Percentiles rank a stretch among this genome's conserved stretches.
phyloP scores from a whole-genome alignment of 92 coral and sea anemone genomes.

The Zoanthus solanderi region DNA sequence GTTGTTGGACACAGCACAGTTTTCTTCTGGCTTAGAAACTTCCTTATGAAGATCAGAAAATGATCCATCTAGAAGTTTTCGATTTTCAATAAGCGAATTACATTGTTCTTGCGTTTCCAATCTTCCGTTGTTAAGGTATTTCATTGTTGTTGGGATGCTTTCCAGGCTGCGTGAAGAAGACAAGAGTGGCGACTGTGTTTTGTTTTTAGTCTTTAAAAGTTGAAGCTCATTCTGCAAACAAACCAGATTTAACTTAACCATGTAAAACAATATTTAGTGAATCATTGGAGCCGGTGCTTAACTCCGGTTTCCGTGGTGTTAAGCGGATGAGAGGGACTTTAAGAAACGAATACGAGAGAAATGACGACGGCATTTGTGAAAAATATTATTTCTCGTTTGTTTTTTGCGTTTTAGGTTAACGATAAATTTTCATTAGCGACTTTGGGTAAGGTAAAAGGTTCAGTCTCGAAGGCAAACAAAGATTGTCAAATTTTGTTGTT shows the following conservation, averaged over 20 bases:
- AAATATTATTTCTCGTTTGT: too few species aligned
- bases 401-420: not conserved
- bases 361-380: too few species aligned
- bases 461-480: too few species aligned
- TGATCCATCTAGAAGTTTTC: slow-evolving; percentile 37
- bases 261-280: not conserved
- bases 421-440: too few species aligned
- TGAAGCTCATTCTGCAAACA: slow-evolving; percentile 43
- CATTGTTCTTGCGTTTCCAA: slow-evolving; percentile 29
- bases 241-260: not conserved
- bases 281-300: too few species aligned
- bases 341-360: too few species aligned
- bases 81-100: slow-evolving; percentile 13
- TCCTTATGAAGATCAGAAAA: slow-evolving; percentile 43
- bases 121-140: slow-evolving; percentile 27
- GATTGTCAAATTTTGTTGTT: too few species aligned
- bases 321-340: too few species aligned
- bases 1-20: slow-evolving; percentile 11
- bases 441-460: too few species aligned
- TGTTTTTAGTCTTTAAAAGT: slow-evolving; percentile 27
- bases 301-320: too few species aligned
- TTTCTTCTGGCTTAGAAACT: slow-evolving; percentile 26
- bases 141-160: slow-evolving; percentile 9
- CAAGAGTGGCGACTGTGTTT: slow-evolving; percentile 15
- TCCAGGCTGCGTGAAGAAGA: slow-evolving; percentile 28